These are phyloP conservation scores for Acanthiza pusilla DNA, from an alignment of 2,797 vertebrate species.

Conservation along the genomic window DNA sequence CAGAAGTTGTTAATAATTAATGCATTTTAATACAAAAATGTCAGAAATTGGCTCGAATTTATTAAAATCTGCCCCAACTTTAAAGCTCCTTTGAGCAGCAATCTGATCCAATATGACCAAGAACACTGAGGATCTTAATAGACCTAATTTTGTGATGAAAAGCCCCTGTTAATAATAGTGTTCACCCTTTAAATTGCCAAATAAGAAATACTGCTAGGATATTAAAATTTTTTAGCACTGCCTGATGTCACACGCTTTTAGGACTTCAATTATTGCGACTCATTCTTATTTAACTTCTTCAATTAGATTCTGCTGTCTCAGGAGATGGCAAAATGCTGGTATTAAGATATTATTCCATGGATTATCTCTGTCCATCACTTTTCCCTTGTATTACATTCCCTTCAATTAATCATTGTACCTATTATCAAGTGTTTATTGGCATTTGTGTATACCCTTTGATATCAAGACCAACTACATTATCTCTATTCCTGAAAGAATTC, in stretches of 20 bases:
- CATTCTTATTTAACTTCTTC: background rate
- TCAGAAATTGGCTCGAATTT: background rate
- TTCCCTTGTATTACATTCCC: background rate
- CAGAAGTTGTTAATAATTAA: conserved; percentile 31
- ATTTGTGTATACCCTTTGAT: background rate
- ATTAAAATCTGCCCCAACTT: background rate
- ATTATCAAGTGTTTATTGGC: background rate
- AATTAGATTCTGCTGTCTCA: background rate
- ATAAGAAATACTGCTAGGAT: background rate
- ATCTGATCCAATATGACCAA: background rate
- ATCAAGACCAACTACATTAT: background rate
- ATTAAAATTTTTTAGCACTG: background rate
- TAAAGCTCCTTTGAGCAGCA: background rate
- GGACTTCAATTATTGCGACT: background rate
- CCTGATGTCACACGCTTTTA: background rate
- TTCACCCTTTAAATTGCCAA: background rate
- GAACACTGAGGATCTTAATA: background rate
- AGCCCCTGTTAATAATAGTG: background rate
- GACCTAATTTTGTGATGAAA: background rate
- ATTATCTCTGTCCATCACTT: background rate
- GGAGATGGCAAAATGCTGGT: background rate
- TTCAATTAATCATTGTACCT: background rate
- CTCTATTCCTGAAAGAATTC: background rate
- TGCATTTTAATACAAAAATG: background rate
- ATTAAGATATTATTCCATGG: background rate